Evolutionary conservation across 2,888 invertebrate genomes (phyloP), one percentile per base, ranked within the genome.

Genomic region (Galeruca laticollis): DNA sequence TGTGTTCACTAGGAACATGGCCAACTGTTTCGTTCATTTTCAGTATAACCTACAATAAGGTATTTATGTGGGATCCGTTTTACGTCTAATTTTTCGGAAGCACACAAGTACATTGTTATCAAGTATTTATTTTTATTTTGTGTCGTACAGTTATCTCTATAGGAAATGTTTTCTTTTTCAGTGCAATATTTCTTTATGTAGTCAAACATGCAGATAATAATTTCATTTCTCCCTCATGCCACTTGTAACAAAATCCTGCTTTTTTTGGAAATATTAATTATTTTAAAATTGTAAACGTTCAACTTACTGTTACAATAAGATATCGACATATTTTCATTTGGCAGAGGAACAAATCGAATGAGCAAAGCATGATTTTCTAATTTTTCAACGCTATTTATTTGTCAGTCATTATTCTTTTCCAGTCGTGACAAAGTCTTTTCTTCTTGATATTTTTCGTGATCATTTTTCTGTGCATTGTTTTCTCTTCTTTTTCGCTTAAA

Each of bases 181-280:
- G n/a, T n/a, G n/a, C n/a, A n/a, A n/a, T n/a, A n/a, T n/a, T n/a
- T n/a, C n/a, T n/a, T n/a, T 21, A 69, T 21, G 49, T 66, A 74
- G 6, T 61, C 15, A 15, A 47, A 68, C 6, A 75, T 51, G 59
- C 75, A 75, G 35, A 59, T 59, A 43, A 69, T 71, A 64, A 80
- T 78, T 77, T 81, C 77, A 60, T 77, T 71, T 80, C 75, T 20
- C 71, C 77, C 70, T 81, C 78, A 72, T 80, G 72, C 78, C 77
- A 76, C 57, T 75, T 59, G 72, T 73, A 77, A 65, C 78, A 79
- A 60, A 71, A 71, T 54, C 75, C 75, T 74, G 79, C 68, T 70
- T 78, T 69, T 21, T 70, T n/a, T n/a, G 37, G 69, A 43, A 52
- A 77, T 69, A 51, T 79, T 77, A 72, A 75, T 76, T 26, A 80